Percentiles rank a stretch among this genome's conserved stretches.
Conservation (phyloP, 92 coral and sea anemone genomes). For the Muricea muricata region DNA sequence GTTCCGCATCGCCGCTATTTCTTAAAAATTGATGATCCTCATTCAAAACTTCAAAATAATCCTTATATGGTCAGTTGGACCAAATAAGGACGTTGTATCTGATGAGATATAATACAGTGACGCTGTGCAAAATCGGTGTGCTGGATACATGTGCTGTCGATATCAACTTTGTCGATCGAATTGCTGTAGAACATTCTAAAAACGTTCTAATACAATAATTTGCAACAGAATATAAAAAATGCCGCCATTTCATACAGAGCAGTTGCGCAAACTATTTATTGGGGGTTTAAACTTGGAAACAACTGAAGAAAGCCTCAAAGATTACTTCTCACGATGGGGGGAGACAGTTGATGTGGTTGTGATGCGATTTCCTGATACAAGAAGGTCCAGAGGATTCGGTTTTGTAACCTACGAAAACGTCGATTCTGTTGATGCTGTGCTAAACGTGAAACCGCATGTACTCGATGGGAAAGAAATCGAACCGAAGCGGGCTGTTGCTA, state of each 20-base stretch:
- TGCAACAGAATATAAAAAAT: conserved; percentile 9
- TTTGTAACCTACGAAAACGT: conserved; percentile 89
- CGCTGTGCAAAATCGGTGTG: neutral
- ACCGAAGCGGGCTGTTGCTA: conserved; percentile 96
- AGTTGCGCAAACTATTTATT: conserved; percentile 90
- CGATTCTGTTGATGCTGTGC: conserved; percentile 83
- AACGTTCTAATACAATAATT: neutral
- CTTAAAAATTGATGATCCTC: too few relatives aligned
- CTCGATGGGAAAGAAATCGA: conserved; percentile 93
- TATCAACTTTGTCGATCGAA: too few relatives aligned
- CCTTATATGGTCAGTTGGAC: neutral
- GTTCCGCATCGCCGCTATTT: neutral
- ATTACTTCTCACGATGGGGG: conserved; percentile 95
- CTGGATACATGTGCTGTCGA: neutral
- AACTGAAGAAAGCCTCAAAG: conserved; percentile 82
- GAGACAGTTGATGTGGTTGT: conserved; percentile 91
- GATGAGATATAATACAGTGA: neutral
- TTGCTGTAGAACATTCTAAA: too few relatives aligned
- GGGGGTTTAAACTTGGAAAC: conserved; percentile 95
- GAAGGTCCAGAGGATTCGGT: conserved; percentile 95
- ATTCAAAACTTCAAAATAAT: neutral
- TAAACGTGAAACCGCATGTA: conserved; percentile 74
- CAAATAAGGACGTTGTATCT: neutral
- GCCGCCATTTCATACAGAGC: conserved; percentile 61
- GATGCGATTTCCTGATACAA: conserved; percentile 80